Evolutionary conservation across 2,113 vertebrate genomes (phyloP), one percentile per base, ranked within the genome.

Genomic region (Pyxicephalus adspersus): DNA sequence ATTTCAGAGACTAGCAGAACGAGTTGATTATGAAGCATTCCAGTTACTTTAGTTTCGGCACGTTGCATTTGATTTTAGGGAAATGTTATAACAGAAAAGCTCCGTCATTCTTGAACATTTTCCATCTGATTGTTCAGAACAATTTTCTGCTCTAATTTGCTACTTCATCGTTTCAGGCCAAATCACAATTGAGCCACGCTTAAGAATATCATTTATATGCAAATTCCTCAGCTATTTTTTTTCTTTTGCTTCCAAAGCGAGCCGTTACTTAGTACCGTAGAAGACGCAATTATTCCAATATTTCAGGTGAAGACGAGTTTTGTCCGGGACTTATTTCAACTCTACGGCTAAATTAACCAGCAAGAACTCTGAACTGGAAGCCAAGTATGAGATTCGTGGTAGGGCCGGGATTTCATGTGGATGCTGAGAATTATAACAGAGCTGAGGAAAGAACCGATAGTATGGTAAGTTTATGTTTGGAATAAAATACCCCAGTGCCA

Each of bases 171-270:
- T 28, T 34, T n/a, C 52, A 18, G 70, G 70, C 70, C 54, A 73
- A 73, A 73, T 73, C 70, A 57, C 70, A 58, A 73, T 73, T 58
- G 70, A 57, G 57, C 55, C 28, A 34, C 70, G 31, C 52, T 73
- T 73, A 73, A 73, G 54, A 57, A 57, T 73, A 73, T 73, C 18
- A 73, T 73, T 73, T 73, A 73, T 58, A 73, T 73, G 70, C 70
- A 73, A 73, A 73, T 73, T 57, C 18, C 1, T 73, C 50, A 4
- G 52, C 52, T 57, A 57, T 73, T 57, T 73, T 25, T 25, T 73
- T 57, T 45, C 38, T 45, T 45, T 45, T 45, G 38, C 38, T 45
- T 45, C 38, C 70, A 58, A 54, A 31, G n/a, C 34, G 70, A 73
- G 20, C 57, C 22, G n/a, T 26, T 25, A 15, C 54, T 58, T 58